Evolutionary conservation across 2,888 invertebrate genomes (phyloP).

Genomic region (Eumacrocentrus americanus): DNA sequence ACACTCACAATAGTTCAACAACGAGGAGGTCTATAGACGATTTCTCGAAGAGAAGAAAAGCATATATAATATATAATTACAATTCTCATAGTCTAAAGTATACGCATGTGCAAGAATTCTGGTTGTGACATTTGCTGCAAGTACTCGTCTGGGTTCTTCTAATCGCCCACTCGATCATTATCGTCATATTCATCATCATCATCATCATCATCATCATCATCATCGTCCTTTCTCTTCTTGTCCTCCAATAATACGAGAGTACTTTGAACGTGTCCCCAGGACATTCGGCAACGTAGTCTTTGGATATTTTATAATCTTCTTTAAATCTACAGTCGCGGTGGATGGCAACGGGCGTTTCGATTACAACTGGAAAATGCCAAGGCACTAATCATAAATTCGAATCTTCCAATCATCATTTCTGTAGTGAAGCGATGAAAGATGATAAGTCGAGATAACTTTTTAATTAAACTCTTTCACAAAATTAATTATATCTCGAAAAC

Average conservation of each 20-base stretch:
- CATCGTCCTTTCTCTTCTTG: background rate
- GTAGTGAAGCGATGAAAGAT: too few relatives aligned
- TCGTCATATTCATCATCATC: background rate
- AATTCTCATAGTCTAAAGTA: slow-evolving; percentile 21
- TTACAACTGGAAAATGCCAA: slow-evolving; percentile 15
- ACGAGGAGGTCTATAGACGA: background rate
- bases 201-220: background rate
- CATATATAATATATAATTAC: too few relatives aligned
- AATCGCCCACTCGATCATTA: background rate
- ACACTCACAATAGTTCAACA: slow-evolving; percentile 1
- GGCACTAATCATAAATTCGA: background rate
- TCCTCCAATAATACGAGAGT: slow-evolving; percentile 10
- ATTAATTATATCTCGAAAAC: background rate
- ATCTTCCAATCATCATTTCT: too few relatives aligned
- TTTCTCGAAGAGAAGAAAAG: background rate
- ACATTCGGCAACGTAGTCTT: slow-evolving; percentile 40
- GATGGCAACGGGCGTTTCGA: slow-evolving; percentile 27
- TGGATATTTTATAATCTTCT: slow-evolving; percentile 40
- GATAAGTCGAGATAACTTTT: too few relatives aligned
- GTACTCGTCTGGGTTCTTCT: slow-evolving; percentile 11
- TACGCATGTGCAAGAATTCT: slow-evolving; percentile 23
- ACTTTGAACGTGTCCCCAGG: slow-evolving; percentile 26
- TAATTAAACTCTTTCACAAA: background rate
- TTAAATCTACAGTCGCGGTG: slow-evolving; percentile 38
- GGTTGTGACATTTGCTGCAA: slow-evolving; percentile 22